Conservation (phyloP, 2,888 invertebrate genomes). For the Callimorpha dominula region DNA sequence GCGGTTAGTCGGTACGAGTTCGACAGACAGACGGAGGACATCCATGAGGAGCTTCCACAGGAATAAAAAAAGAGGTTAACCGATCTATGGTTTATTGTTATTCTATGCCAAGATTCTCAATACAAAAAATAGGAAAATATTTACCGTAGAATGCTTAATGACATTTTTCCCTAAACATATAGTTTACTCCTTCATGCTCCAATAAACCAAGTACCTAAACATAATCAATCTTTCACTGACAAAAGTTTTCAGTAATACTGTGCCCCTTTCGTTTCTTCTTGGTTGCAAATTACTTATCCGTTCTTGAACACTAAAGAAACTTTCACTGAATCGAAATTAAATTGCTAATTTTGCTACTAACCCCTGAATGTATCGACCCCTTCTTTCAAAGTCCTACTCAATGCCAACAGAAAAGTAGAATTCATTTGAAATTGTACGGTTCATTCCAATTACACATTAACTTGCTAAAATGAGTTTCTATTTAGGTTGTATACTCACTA, state of each 20-base stretch:
- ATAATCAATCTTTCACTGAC: slow-evolving; percentile 70
- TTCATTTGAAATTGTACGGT: slow-evolving; percentile 65
- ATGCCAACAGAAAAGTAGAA: slow-evolving; percentile 56
- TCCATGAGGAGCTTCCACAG: too few relatives aligned
- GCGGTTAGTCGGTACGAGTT: too few relatives aligned
- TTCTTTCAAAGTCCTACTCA: slow-evolving; percentile 60
- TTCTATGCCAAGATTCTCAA: too few relatives aligned
- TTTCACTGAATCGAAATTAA: slow-evolving; percentile 75
- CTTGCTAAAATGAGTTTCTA: slow-evolving; percentile 50
- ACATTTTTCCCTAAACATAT: neutral
- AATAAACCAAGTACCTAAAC: slow-evolving; percentile 45
- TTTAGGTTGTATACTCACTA: slow-evolving; percentile 32
- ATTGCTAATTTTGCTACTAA: slow-evolving; percentile 77
- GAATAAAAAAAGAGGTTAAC: too few relatives aligned
- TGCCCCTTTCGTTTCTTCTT: slow-evolving; percentile 62
- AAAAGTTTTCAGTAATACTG: slow-evolving; percentile 66
- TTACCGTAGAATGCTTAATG: too few relatives aligned
- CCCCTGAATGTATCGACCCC: slow-evolving; percentile 70
- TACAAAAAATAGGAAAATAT: too few relatives aligned
- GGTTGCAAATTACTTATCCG: slow-evolving; percentile 72
- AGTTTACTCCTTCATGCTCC: neutral
- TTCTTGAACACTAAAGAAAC: slow-evolving; percentile 68
- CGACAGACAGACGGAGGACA: too few relatives aligned
- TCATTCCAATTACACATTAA: slow-evolving; percentile 54
- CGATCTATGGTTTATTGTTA: too few relatives aligned